These are phyloP conservation scores for Pagrus major DNA, from an alignment of 2,113 vertebrate species.

Conservation along the genomic window DNA sequence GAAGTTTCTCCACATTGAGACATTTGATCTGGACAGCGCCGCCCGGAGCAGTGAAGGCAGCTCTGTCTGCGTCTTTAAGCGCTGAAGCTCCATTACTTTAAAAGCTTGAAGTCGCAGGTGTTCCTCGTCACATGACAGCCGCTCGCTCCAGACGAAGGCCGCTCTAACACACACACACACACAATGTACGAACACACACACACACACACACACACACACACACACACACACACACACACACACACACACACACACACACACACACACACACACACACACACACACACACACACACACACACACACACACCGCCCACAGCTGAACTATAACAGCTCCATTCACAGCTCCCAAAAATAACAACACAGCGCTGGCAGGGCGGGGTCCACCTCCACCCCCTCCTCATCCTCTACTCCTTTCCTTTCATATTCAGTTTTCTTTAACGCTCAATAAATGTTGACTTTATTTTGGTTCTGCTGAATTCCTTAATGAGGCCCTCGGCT, in stretches of 20 bases:
- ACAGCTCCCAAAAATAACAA: slow-evolving; percentile 61
- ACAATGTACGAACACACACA: neutral
- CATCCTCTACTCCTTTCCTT: slow-evolving; percentile 39
- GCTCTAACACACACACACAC: slow-evolving; percentile 24
- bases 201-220: slow-evolving; percentile 30
- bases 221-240: slow-evolving; percentile 9
- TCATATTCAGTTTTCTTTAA: slow-evolving; percentile 68
- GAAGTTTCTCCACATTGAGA: neutral
- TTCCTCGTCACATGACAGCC: slow-evolving; percentile 37
- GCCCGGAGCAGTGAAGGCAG: slow-evolving; percentile 15
- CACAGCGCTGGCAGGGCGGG: slow-evolving; percentile 23
- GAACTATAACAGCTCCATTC: slow-evolving; percentile 60
- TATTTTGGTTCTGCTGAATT: slow-evolving; percentile 74
- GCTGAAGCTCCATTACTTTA: neutral
- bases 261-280: slow-evolving; percentile 18
- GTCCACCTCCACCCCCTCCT: slow-evolving; percentile 32
- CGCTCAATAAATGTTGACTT: slow-evolving; percentile 75
- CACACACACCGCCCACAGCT: slow-evolving; percentile 26
- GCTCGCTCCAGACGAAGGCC: slow-evolving; percentile 24
- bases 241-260: slow-evolving; percentile 35
- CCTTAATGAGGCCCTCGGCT: slow-evolving; percentile 39
- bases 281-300: slow-evolving; percentile 16
- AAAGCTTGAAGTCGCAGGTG: slow-evolving; percentile 37
- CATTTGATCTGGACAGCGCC: slow-evolving; percentile 17
- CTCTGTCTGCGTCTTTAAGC: slow-evolving; percentile 1